Conservation (phyloP, 1,140 invertebrate genomes). For the Conopomorpha cramerella region DNA sequence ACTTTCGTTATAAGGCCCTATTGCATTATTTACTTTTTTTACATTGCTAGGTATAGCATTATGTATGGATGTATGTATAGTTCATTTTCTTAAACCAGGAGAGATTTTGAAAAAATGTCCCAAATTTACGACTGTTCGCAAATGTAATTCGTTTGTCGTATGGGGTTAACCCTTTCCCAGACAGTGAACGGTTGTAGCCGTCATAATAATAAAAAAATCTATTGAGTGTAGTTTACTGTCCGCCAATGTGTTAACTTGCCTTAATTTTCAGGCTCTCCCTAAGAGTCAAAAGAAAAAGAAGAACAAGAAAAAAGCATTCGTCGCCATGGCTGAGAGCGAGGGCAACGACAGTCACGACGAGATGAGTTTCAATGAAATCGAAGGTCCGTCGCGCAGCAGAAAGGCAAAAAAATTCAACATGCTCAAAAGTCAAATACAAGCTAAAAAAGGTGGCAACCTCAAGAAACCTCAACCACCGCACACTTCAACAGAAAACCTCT, state of each 20-base stretch:
- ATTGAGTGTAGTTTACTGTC: too few species aligned
- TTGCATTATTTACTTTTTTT: slow-evolving; percentile 3
- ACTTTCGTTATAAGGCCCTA: too few species aligned
- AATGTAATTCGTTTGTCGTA: too few species aligned
- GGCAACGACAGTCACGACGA: slow-evolving; percentile 53
- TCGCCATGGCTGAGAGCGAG: slow-evolving; percentile 47
- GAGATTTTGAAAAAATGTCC: too few species aligned
- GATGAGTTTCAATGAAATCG: slow-evolving; percentile 54
- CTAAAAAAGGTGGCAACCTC: slow-evolving; percentile 44
- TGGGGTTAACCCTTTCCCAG: too few species aligned
- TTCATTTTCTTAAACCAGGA: too few species aligned
- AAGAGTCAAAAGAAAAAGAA: slow-evolving; percentile 58
- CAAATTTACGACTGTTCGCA: too few species aligned
- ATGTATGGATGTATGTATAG: too few species aligned
- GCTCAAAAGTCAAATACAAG: slow-evolving; percentile 50
- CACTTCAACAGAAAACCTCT: slow-evolving; percentile 49
- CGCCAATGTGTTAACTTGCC: too few species aligned
- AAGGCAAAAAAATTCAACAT: slow-evolving; percentile 53
- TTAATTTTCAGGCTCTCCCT: slow-evolving; percentile 31
- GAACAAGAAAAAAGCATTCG: slow-evolving; percentile 53
- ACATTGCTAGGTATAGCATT: too few species aligned
- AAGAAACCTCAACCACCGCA: slow-evolving; percentile 50
- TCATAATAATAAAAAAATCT: too few species aligned
- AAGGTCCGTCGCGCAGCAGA: slow-evolving; percentile 41
- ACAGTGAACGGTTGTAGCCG: too few species aligned